phyloP scores from a whole-genome alignment of 2,113 vertebrate species.

The Mola mola region DNA sequence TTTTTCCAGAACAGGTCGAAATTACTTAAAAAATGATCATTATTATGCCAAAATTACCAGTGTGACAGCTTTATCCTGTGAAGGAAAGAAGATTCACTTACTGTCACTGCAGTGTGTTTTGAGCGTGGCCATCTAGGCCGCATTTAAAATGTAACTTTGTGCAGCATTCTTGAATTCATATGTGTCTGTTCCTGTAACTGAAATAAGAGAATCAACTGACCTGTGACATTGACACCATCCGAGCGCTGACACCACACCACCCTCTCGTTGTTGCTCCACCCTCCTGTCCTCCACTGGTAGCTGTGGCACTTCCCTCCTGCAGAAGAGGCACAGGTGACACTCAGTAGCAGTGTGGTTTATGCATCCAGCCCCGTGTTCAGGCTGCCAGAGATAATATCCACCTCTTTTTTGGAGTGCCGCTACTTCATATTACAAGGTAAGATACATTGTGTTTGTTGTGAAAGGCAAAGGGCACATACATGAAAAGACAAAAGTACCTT shows the following conservation, averaged over 20 bases:
- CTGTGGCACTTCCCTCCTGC: slow-evolving; percentile 93
- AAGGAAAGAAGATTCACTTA: too few species aligned
- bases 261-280: slow-evolving; percentile 91
- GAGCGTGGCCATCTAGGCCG: too few species aligned
- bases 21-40: too few species aligned
- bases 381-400: slow-evolving; percentile 36
- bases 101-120: too few species aligned
- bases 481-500: slow-evolving; percentile 10
- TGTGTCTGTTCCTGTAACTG: slow-evolving; percentile 1
- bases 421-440: slow-evolving; percentile 15
- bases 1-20: neutral
- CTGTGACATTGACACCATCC: slow-evolving; percentile 95
- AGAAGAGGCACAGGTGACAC: slow-evolving; percentile 38
- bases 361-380: slow-evolving; percentile 19
- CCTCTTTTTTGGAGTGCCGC: slow-evolving; percentile 7
- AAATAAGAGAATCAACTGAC: slow-evolving; percentile 66
- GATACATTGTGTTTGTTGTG: slow-evolving; percentile 12
- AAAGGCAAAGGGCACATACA: neutral
- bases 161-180: too few species aligned
- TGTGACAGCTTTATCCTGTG: slow-evolving; percentile 32
- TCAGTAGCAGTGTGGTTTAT: slow-evolving; percentile 54
- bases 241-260: slow-evolving; percentile 97
- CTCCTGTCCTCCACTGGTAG: slow-evolving; percentile 90
- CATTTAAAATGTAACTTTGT: too few species aligned
- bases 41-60: slow-evolving; percentile 19